Evolutionary conservation across 1,140 invertebrate species (phyloP).

Genomic region (Drosophila saltans): DNA sequence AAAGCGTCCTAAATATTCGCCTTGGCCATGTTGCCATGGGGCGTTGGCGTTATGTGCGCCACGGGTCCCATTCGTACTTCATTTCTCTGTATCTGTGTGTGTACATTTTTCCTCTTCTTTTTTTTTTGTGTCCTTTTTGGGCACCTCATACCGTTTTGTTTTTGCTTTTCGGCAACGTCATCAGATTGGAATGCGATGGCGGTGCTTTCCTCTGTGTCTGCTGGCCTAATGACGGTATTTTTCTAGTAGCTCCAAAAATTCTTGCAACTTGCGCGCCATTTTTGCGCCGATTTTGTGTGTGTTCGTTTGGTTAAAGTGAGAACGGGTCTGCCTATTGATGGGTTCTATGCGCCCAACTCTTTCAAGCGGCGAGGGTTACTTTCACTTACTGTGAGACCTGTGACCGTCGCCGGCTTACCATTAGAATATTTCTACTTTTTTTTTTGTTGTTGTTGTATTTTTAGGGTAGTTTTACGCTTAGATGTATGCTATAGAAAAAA

Average conservation of each 20-base stretch:
- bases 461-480: conserved; percentile 57
- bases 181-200: conserved; percentile 63
- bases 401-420: conserved; percentile 24
- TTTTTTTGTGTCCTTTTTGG: conserved; percentile 22
- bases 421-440: conserved; percentile 33
- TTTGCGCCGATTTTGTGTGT: conserved; percentile 2
- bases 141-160: not conserved
- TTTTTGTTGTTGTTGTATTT: not conserved
- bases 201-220: conserved; percentile 58
- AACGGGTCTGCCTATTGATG: conserved; percentile 48
- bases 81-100: not conserved
- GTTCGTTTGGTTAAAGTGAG: not conserved
- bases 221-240: conserved; percentile 81
- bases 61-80: conserved; percentile 38
- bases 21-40: conserved; percentile 76
- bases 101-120: conserved; percentile 5
- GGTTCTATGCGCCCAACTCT: conserved; percentile 76
- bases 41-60: conserved; percentile 42
- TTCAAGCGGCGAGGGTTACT: conserved; percentile 72
- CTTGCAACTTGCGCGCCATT: conserved; percentile 44
- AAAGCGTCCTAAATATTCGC: conserved; percentile 69
- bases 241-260: conserved; percentile 71
- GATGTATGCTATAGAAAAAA: conserved; percentile 57
- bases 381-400: conserved; percentile 66
- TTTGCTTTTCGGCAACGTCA: conserved; percentile 56